Conservation (phyloP, 2,888 invertebrate genomes). For the Stenurella melanura region DNA sequence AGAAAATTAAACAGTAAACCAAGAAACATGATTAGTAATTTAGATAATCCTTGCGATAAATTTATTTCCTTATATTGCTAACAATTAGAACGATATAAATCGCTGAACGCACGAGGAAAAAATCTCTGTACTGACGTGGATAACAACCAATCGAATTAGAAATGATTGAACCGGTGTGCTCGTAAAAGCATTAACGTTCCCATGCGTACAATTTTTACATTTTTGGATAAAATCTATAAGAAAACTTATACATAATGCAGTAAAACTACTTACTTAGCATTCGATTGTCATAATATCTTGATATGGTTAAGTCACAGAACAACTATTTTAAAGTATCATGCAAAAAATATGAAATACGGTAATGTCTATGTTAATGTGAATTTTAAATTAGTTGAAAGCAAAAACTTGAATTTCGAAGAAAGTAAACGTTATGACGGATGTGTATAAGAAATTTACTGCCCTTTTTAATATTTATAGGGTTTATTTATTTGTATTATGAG, state of each 20-base stretch:
- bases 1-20: not conserved
- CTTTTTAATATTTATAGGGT: slow-evolving; percentile 21
- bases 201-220: slow-evolving; percentile 42
- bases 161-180: not conserved
- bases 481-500: not conserved
- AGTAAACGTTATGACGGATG: slow-evolving; percentile 33
- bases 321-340: slow-evolving; percentile 41
- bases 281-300: slow-evolving; percentile 58
- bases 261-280: slow-evolving; percentile 51
- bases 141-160: slow-evolving; percentile 13
- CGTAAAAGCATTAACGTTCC: slow-evolving; percentile 25
- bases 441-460: not conserved
- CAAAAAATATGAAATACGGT: slow-evolving; percentile 57
- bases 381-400: slow-evolving; percentile 52
- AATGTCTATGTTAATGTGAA: slow-evolving; percentile 58
- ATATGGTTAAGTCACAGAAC: slow-evolving; percentile 53
- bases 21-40: slow-evolving; percentile 12
- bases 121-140: not conserved
- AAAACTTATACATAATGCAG: slow-evolving; percentile 55
- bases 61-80: not conserved
- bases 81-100: slow-evolving; percentile 3
- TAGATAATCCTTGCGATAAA: not conserved
- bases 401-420: slow-evolving; percentile 48
- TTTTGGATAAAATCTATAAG: slow-evolving; percentile 47
- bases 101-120: not conserved